Base-by-base conservation (phyloP, 1,140 invertebrate species). In the Globodera ellingtonae region DNA sequence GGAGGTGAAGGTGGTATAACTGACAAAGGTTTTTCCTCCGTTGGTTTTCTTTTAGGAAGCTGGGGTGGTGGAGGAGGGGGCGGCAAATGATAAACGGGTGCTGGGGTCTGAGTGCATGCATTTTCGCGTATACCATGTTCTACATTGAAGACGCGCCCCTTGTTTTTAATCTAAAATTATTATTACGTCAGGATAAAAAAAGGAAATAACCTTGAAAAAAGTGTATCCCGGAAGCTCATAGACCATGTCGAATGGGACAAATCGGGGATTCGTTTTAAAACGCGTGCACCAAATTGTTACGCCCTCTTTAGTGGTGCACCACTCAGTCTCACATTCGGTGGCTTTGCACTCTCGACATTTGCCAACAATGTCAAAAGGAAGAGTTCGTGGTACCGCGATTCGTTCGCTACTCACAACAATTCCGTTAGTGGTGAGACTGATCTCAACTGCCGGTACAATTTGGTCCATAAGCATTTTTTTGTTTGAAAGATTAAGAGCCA, bases 331-430 rank as follows among this genome's bases (percentile, higher is more conserved):
- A 4, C 21, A 21, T 15, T 73, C 72, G 24, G 72, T 73, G 18
- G 48, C 21, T 10, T 73, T 73, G 59, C 72, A 73, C 59, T 73
- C 72, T 4, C 46, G 24, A 8, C 72, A 73, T 47, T 24, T 21
- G 24, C 71, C 71, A 10, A 44, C 35, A 9, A 21, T 72, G 8
- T 72, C 71, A 44, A 72, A 72, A n/a, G 71, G 71, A 18, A 72
- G 21, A 9, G 52, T 50, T 4, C 71, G n/a, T 1, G 71, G 21
- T 7, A 52, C 52, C 18, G 71, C 47, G 10, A 72, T 47, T 5
- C 70, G 70, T 44, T 44, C 15, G 47, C 35, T 46, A 0, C 21
- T 15, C 9, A 73, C 35, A 1, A 46, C 47, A 18, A 73, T 44
- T 35, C 72, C 72, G 8, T 73, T 73, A 13, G 46, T 48, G 8